phyloP scores from a whole-genome alignment of 2,888 invertebrate species.

The Pandemis corylana region DNA sequence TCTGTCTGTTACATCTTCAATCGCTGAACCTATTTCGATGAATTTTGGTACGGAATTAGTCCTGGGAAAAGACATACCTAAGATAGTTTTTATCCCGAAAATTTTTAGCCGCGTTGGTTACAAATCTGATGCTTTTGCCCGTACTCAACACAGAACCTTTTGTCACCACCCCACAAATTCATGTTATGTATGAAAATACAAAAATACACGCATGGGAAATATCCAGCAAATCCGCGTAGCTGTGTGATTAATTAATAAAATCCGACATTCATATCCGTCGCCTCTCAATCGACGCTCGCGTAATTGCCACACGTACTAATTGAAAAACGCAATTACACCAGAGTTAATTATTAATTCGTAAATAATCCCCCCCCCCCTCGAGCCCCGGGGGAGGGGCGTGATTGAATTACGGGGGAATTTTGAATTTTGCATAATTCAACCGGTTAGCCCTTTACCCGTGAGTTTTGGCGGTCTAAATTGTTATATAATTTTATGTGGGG shows the following conservation, averaged over 20 bases:
- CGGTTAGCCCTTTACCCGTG: slow-evolving; percentile 75
- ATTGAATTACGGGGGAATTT: slow-evolving; percentile 84
- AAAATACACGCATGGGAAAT: background rate
- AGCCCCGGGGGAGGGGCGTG: slow-evolving; percentile 59
- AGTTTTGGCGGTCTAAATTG: slow-evolving; percentile 44
- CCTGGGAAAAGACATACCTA: too few relatives aligned
- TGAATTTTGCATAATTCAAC: slow-evolving; percentile 83
- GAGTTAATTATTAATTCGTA: slow-evolving; percentile 85
- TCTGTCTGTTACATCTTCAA: too few relatives aligned
- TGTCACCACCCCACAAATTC: background rate
- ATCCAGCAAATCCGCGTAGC: background rate
- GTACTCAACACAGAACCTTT: background rate
- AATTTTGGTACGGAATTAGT: too few relatives aligned
- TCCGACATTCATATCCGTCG: slow-evolving; percentile 63
- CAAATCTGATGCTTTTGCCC: too few relatives aligned
- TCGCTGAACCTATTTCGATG: too few relatives aligned
- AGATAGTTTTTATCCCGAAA: too few relatives aligned
- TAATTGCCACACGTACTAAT: slow-evolving; percentile 81
- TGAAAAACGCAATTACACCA: slow-evolving; percentile 83
- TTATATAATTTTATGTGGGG: slow-evolving; percentile 37
- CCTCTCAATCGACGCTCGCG: slow-evolving; percentile 49
- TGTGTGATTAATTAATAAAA: slow-evolving; percentile 9
- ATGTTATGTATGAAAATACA: background rate
- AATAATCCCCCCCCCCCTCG: slow-evolving; percentile 73
- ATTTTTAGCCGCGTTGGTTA: too few relatives aligned